These are phyloP conservation scores for Apamea sordens DNA, from an alignment of 2,888 invertebrate genomes.

Conservation along the genomic window DNA sequence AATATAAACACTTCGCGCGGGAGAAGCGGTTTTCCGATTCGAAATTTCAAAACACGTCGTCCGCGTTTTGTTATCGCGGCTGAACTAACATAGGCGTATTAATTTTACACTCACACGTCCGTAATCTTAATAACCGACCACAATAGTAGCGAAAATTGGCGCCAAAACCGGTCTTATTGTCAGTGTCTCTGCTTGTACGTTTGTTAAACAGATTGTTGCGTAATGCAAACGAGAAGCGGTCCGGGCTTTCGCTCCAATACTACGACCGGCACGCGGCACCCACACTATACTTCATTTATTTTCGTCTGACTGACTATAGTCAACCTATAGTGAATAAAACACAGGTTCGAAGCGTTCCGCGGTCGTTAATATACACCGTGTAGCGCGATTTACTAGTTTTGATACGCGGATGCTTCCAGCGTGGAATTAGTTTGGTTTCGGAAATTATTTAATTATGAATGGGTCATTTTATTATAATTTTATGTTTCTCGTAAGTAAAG, in stretches of 20 bases:
- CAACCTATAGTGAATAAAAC: constrained; percentile 69
- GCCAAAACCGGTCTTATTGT: constrained; percentile 81
- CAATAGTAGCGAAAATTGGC: constrained; percentile 82
- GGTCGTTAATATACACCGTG: constrained; percentile 70
- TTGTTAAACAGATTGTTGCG: constrained; percentile 73
- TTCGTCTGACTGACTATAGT: constrained; percentile 74
- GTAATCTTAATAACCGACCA: constrained; percentile 77
- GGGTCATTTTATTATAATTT: neutral
- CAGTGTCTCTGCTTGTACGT: constrained; percentile 68
- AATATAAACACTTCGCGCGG: constrained; percentile 38
- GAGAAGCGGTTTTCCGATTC: constrained; percentile 56
- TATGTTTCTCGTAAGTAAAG: neutral
- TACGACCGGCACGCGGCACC: constrained; percentile 78
- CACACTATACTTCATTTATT: constrained; percentile 81
- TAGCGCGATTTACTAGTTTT: constrained; percentile 69
- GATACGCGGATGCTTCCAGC: constrained; percentile 58
- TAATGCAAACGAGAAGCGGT: constrained; percentile 74
- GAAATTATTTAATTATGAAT: neutral
- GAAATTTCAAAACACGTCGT: constrained; percentile 78
- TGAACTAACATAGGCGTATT: constrained; percentile 80
- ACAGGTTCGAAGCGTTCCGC: constrained; percentile 70
- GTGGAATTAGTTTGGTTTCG: neutral
- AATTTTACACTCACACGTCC: constrained; percentile 77
- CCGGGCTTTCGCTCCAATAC: constrained; percentile 78
- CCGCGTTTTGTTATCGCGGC: constrained; percentile 82